Evolutionary conservation across 1,140 invertebrate species (phyloP), one percentile per base, ranked within the genome.

Genomic region (Anastrepha ludens): DNA sequence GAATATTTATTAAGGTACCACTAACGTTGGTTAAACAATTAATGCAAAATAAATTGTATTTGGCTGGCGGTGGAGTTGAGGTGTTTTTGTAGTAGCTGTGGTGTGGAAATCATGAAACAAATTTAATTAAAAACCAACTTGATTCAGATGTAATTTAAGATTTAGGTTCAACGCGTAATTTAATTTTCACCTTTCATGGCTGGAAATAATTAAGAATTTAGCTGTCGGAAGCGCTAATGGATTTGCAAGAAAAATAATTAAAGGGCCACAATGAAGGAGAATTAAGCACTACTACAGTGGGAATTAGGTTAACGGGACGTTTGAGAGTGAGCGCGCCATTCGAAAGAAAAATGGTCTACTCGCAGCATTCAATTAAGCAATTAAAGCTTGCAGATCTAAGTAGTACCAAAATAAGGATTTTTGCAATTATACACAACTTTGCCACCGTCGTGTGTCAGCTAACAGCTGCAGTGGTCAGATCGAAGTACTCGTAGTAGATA

Each of bases 31-130:
- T 44, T 86, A 41, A 86, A 86, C 85, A 86, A 60, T 86, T 60
- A 62, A 58, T 60, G 50, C 58, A 86, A 64, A 86, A 62, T 62
- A 41, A 62, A 86, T 86, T 62, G 85, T 62, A 29, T 86, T 65
- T 81, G 44, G 39, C 55, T 55, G 74, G 15, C 39, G 85, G 3
- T 60, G 44, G 13, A 47, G 15, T 60, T 50, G 58, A 47, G 17
- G 13, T 4, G 67, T 17, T 1, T 13, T 47, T 44, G 67, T 44
- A 6, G 15, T 17, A 15, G 4, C 11, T 44, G 1, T 44, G 13
- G 13, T 7, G 67, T 44, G 67, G 11, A 41, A 47, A 44, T 9
- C 20, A 67, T 58, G 9, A 13, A 47, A 39, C 39, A 44, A 47
- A 67, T 20, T 70, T 41, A 44, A 70, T 15, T 13, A 44, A 44